phyloP scores from a whole-genome alignment of 2,888 invertebrate species.

The Schizotus pectinicornis region DNA sequence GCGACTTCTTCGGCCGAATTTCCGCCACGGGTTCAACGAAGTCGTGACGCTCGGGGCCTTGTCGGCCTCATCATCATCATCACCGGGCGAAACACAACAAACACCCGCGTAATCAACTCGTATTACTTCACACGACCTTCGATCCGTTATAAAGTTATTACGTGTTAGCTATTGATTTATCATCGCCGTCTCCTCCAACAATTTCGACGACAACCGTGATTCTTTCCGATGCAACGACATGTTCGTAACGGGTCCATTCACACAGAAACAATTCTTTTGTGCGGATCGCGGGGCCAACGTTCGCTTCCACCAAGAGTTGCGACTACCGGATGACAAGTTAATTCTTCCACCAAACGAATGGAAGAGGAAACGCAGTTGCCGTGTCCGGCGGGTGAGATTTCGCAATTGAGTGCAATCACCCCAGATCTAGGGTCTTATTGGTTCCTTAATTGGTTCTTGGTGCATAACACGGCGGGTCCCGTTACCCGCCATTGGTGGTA shows the following conservation, averaged over 20 bases:
- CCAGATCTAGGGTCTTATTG: too few relatives aligned
- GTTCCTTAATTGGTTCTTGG: too few relatives aligned
- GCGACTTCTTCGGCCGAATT: constrained; percentile 7
- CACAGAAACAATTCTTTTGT: background rate
- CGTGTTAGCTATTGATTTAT: constrained; percentile 36
- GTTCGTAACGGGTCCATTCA: background rate
- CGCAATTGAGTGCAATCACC: too few relatives aligned
- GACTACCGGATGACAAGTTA: too few relatives aligned
- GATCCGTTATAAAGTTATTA: constrained; percentile 44
- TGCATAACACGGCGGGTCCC: too few relatives aligned
- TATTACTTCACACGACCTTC: constrained; percentile 47
- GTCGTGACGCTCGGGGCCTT: constrained; percentile 28
- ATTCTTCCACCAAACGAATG: too few relatives aligned
- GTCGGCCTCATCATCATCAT: constrained; percentile 33
- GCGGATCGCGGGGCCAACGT: background rate
- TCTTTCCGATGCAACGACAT: background rate
- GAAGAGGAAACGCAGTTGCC: too few relatives aligned
- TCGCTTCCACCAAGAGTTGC: background rate
- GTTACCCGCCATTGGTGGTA: too few relatives aligned
- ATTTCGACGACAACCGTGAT: background rate
- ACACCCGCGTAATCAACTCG: constrained; percentile 35
- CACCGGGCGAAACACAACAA: constrained; percentile 33
- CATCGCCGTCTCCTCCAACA: constrained; percentile 9
- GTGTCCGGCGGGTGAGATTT: too few relatives aligned
- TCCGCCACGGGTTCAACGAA: constrained; percentile 21